Evolutionary conservation across 2,797 vertebrate species (phyloP).

Genomic region (Gymnoscopelus microlampas): DNA sequence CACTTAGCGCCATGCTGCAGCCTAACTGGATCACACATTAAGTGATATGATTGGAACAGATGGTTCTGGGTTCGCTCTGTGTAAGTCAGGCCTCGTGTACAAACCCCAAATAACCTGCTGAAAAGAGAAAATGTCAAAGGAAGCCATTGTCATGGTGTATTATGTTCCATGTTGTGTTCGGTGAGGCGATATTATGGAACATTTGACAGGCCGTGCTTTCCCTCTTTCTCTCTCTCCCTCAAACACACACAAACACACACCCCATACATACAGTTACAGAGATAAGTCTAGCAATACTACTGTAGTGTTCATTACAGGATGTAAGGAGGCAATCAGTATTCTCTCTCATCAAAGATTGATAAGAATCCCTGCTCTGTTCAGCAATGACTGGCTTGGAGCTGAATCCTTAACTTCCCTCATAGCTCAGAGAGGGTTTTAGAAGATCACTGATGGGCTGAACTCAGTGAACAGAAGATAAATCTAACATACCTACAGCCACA

Average conservation of each 20-base stretch:
- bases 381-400: background rate
- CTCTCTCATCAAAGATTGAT: conserved; percentile 23
- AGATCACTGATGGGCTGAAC: conserved; percentile 23
- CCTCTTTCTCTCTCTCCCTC: too few species aligned
- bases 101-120: conserved; percentile 29
- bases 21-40: conserved; percentile 65
- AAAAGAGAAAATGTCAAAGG: conserved; percentile 44
- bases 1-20: conserved; percentile 48
- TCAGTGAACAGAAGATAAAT: conserved; percentile 20
- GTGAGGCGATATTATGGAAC: conserved; percentile 5
- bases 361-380: conserved; percentile 16
- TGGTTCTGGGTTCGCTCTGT: conserved; percentile 56
- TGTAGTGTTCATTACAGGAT: conserved; percentile 8
- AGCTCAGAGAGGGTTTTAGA: conserved; percentile 18
- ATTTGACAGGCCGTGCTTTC: too few species aligned
- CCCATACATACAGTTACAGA: too few species aligned
- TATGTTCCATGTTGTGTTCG: background rate
- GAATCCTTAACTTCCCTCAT: conserved; percentile 1
- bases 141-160: too few species aligned
- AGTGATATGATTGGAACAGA: conserved; percentile 70
- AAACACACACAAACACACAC: too few species aligned
- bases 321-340: conserved; percentile 15
- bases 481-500: too few species aligned
- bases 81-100: conserved; percentile 23
- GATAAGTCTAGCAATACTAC: too few species aligned